Evolutionary conservation across 2,888 invertebrate species (phyloP).

Genomic region (Dynastes grantii): DNA sequence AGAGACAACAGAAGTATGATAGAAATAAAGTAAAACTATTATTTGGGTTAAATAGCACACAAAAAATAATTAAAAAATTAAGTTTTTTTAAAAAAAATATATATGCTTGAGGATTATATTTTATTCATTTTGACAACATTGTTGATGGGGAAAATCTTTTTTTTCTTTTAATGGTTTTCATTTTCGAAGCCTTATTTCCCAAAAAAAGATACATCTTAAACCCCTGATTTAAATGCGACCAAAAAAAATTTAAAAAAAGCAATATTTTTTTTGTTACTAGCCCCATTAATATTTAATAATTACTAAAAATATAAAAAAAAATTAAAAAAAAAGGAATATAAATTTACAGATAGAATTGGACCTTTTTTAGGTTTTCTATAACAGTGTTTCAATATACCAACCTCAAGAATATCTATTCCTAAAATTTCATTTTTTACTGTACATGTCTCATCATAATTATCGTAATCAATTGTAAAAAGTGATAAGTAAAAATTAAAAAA

Average conservation of each 20-base stretch:
- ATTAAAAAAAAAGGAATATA: constrained; percentile 54
- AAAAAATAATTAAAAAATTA: constrained; percentile 1
- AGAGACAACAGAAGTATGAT: constrained; percentile 36
- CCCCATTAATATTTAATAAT: constrained; percentile 63
- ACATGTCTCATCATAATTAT: constrained; percentile 59
- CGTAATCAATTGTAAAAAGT: constrained; percentile 24
- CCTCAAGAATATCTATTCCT: constrained; percentile 61
- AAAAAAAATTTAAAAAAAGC: constrained; percentile 59
- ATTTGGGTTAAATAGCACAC: constrained; percentile 19
- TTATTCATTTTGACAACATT: constrained; percentile 14
- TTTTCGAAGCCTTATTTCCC: neutral
- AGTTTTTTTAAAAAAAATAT: constrained; percentile 19
- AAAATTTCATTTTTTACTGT: constrained; percentile 63
- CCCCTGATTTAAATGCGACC: constrained; percentile 53
- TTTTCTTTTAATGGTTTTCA: no score
- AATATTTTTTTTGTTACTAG: constrained; percentile 63
- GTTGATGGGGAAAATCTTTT: constrained; percentile 3
- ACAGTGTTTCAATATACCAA: constrained; percentile 52
- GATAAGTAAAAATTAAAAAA: constrained; percentile 59
- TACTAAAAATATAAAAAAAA: constrained; percentile 56
- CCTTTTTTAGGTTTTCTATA: constrained; percentile 57
- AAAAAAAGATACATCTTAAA: constrained; percentile 45
- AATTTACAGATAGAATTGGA: constrained; percentile 58
- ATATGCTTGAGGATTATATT: constrained; percentile 1
- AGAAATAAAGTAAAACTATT: no score